Conservation (phyloP, 2,113 vertebrate genomes). For the Ibidorhyncha struthersii region DNA sequence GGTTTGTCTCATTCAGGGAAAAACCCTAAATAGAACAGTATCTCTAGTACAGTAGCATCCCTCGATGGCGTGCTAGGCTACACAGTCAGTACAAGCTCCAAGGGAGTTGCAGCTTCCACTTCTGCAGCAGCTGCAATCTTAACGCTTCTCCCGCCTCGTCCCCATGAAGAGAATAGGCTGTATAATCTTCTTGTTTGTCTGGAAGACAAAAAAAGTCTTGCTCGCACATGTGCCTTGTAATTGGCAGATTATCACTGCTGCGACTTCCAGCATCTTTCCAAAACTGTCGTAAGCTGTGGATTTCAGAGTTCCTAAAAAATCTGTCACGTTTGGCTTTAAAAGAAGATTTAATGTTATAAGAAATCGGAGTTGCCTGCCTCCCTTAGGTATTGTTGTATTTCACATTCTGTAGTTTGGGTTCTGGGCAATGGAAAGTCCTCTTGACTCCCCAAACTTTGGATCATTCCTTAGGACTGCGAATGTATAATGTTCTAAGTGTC, state of each 20-base stretch:
- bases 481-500: not conserved
- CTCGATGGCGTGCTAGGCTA: not conserved
- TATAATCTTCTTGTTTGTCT: not conserved
- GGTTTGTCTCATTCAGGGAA: not conserved
- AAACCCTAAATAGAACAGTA: not conserved
- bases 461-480: not conserved
- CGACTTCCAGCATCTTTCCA: not conserved
- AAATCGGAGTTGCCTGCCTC: not conserved
- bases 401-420: not conserved
- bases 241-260: conserved; percentile 1
- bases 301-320: not conserved
- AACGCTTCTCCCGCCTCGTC: not conserved
- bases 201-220: not conserved
- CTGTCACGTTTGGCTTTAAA: not conserved
- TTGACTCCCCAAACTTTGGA: not conserved
- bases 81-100: not conserved
- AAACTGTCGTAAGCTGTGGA: not conserved
- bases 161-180: not conserved
- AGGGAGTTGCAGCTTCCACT: not conserved
- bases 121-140: not conserved
- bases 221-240: not conserved
- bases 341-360: not conserved
- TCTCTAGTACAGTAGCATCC: not conserved
- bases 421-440: not conserved
- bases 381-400: not conserved